Conservation (phyloP, 2,797 vertebrate species). For the Tauraco hartlaubi region DNA sequence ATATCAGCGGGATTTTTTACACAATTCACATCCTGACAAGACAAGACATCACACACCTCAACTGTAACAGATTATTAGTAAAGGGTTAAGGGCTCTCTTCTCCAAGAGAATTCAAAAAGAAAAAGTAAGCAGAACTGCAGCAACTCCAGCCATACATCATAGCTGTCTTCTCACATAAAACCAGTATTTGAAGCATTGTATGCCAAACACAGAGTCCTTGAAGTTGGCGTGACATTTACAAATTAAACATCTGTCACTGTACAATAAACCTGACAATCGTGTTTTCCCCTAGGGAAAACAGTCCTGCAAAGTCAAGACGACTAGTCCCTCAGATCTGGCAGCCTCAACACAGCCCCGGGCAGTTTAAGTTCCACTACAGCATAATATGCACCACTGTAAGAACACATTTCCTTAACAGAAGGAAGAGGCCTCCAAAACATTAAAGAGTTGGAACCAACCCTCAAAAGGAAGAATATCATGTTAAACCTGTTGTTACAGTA, state of each 20-base stretch:
- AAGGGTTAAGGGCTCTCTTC: background rate
- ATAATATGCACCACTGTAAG: background rate
- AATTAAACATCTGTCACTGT: conserved; percentile 46
- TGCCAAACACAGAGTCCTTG: background rate
- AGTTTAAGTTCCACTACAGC: background rate
- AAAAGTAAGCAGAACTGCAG: background rate
- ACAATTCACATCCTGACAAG: background rate
- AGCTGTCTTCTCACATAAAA: background rate
- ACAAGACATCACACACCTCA: background rate
- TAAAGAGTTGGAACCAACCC: background rate
- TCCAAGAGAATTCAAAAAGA: background rate
- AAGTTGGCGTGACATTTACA: conserved; percentile 1
- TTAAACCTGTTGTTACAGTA: conserved; percentile 2
- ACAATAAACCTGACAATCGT: background rate
- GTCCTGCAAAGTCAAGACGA: background rate
- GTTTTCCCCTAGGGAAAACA: background rate
- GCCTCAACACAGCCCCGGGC: background rate
- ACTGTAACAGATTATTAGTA: background rate
- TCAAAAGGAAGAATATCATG: background rate
- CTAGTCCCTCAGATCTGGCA: conserved; percentile 10
- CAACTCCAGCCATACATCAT: background rate
- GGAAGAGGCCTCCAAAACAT: background rate
- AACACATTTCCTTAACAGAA: background rate
- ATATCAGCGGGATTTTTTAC: background rate
- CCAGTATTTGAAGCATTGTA: background rate